Base-by-base conservation (phyloP, 2,888 invertebrate genomes). In the Agrochola litura region DNA sequence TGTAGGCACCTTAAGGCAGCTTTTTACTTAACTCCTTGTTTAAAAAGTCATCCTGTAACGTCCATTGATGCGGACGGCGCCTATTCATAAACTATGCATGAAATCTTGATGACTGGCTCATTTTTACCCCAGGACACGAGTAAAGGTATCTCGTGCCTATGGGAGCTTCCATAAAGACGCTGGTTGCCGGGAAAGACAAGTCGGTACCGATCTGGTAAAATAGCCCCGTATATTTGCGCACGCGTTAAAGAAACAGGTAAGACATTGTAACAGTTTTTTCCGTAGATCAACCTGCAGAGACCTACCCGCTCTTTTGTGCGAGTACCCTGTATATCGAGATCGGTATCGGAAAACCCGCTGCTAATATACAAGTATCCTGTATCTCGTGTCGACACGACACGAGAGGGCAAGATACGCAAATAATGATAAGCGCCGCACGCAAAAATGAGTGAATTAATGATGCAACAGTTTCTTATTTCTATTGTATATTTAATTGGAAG, bases 401-500 rank as follows among this genome's bases (percentile, higher is more conserved):
- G 52, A 67, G 12, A 46, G 9, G 60, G 43, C 2, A 9, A 25
- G 8, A 8, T 16, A 2, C 10, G 41, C 16, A 37, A 6, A 25
- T 30, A 6, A 46, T 16, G 22, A 1, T 9, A 16, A 49, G 6
- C 22, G 1, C 25, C 49, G n/a, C 52, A 41, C 10, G 12, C 41
- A 76, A 30, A 37, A 25, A 37, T 19, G 0, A 14, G 0, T 30
- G 10, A 37, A 46, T 54, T 2, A 25, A 63, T 30, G 25, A 58
- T 43, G n/a, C 16, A 60, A 16, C 1, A n/a, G 16, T 56, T 60
- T 52, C 43, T 81, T 81, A 81, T 52, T n/a, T 43, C 6, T 43
- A 81, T 54, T 73, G 37, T 73, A 52, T 6, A 67, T 52, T 43
- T 41, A 25, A 76, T 63, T 79, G 79, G 63, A 76, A 76, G 82